Base-by-base conservation (phyloP, 1,140 invertebrate species). In the Lepidotrigona ventralis region DNA sequence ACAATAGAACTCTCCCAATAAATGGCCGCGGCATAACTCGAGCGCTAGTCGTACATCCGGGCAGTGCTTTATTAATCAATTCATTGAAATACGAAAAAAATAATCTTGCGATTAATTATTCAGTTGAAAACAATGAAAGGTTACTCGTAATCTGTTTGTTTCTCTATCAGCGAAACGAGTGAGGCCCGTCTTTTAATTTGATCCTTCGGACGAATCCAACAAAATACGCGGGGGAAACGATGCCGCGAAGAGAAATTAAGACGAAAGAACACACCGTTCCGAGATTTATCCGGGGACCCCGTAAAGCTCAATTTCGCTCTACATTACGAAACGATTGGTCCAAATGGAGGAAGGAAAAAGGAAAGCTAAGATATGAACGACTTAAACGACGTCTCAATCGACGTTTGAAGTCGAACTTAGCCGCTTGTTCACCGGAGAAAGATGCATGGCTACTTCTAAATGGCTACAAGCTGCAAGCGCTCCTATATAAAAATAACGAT, bases 311-410 rank as follows among this genome's bases (percentile, higher is more conserved):
- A 83, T 78, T 53, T 60, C 56, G 6, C 29, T 83, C 56, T 64
- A 78, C 81, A 53, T 79, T 72, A 66, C 76, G 58, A 64, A 79
- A 79, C 68, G 68, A 83, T 83, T 64, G 68, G 58, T 23, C 23
- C 23, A 51, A 54, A 79, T 54, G 58, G 29, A 23, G 46, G 15
- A 29, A 19, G 53, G 46, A 29, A 56, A 82, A 39, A 51, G 33
- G 54, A 23, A 15, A 69, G 9, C 19, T 68, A 76, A 19, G 29
- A 29, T 76, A 81, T 58, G 79, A 68, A 75, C 63, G 46, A 75
- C 79, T 66, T 64, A 74, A 75, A 76, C 64, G 73, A 75, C 64
- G 54, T 82, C 73, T 76, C 80, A 69, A 82, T 82, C 51, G 80
- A 33, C 73, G 53, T 69, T 74, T 68, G 76, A 81, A 58, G 46